Evolutionary conservation across 2,888 invertebrate genomes (phyloP).

Genomic region (Sinopyrophorus schimmeli): DNA sequence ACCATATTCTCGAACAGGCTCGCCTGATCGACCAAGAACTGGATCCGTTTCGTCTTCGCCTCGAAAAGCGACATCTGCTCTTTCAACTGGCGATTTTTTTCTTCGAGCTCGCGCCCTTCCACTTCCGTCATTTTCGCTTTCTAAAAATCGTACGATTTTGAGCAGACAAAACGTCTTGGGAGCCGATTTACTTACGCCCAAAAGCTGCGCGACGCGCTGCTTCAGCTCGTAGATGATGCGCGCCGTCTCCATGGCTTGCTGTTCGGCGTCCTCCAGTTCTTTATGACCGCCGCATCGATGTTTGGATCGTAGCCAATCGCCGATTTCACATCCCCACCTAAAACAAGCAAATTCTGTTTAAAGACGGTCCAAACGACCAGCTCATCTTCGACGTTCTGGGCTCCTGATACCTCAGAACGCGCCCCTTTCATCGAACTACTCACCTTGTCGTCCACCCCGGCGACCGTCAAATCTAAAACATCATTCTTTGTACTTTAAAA

Average conservation of each 20-base stretch:
- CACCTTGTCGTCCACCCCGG: no score
- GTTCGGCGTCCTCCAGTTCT: constrained; percentile 57
- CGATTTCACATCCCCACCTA: constrained; percentile 36
- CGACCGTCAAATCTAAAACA: no score
- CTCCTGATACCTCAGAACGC: no score
- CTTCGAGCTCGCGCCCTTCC: constrained; percentile 60
- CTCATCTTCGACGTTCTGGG: no score
- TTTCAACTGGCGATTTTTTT: constrained; percentile 60
- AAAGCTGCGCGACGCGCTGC: constrained; percentile 49
- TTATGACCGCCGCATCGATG: constrained; percentile 48
- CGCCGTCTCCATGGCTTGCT: constrained; percentile 56
- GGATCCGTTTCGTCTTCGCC: constrained; percentile 62
- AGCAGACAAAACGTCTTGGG: constrained; percentile 2
- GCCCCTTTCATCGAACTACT: no score
- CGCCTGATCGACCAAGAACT: constrained; percentile 58
- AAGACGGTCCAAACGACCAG: no score
- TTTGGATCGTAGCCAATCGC: constrained; percentile 21
- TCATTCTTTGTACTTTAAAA: no score
- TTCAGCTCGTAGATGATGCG: constrained; percentile 54
- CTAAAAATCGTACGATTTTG: constrained; percentile 45
- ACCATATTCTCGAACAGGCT: constrained; percentile 50
- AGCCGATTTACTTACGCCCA: constrained; percentile 48
- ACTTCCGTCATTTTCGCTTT: constrained; percentile 62
- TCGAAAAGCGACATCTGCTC: constrained; percentile 66
- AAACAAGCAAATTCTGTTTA: no score